Conservation (phyloP, 1,140 invertebrate genomes). For the Caerostris extrusa region DNA sequence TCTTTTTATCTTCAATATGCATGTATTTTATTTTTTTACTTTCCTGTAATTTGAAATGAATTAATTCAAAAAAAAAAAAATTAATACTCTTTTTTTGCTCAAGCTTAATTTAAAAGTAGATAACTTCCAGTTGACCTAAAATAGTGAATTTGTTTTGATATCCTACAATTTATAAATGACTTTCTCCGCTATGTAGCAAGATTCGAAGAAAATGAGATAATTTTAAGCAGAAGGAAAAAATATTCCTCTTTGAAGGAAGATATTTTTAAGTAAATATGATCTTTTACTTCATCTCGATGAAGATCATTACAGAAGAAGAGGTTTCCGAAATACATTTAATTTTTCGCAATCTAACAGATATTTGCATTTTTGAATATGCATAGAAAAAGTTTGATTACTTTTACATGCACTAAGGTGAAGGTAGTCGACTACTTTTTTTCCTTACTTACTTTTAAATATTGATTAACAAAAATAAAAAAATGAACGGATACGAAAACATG, state of each 20-base stretch:
- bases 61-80: too few species aligned
- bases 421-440: neutral
- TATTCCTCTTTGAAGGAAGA: neutral
- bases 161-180: neutral
- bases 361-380: neutral
- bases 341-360: neutral
- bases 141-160: neutral
- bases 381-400: neutral
- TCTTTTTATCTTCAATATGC: too few species aligned
- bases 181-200: neutral
- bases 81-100: too few species aligned
- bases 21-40: too few species aligned
- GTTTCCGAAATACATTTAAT: neutral
- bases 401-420: neutral
- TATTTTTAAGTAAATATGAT: neutral
- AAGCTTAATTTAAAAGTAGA: too few species aligned
- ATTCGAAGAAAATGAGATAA: neutral
- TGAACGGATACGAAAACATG: too few species aligned
- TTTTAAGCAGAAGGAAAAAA: neutral
- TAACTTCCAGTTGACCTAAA: too few species aligned
- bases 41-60: too few species aligned
- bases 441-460: too few species aligned
- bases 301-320: neutral
- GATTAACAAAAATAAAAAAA: too few species aligned
- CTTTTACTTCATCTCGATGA: slow-evolving; percentile 1